Base-by-base conservation (phyloP, 2,113 vertebrate genomes). In the Geococcyx californianus region DNA sequence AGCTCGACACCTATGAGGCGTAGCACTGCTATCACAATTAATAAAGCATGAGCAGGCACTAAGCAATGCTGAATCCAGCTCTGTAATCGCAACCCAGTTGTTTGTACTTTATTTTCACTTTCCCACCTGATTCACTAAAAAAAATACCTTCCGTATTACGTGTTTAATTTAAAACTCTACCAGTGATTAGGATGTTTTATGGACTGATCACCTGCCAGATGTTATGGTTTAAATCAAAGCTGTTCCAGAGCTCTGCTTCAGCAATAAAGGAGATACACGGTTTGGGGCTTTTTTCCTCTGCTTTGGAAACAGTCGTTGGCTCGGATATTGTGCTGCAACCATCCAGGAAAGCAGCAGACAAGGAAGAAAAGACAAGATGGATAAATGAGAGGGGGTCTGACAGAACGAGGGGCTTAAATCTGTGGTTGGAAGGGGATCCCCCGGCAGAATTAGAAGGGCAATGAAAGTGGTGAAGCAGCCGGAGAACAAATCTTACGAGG, bases 131-230 rank as follows among this genome's bases (percentile, higher is more conserved):
- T 13, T 49, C 16, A 20, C 17, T 52, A 3, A 40, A 70, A 58
- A 36, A 55, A 33, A 52, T 23, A 24, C 26, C 13, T 49, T 40
- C 72, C 55, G n/a, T n/a, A 55, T 84, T 90, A 74, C 47, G 29
- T 23, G 36, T 93, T 94, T 86, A 84, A 94, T 93, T 94, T 89
- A 76, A 88, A 94, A 75, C 38, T 78, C 51, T 49, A 81, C 64
- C 62, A 78, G 63, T 54, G 51, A 80, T 90, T 82, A 85, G 49
- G 82, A 34, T 83, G 82, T 93, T 95, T 74, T 76, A 85, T 25
- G 74, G 86, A 91, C 91, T 92, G 92, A 95, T 79, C 23, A 34
- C 14, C 38, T 73, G 84, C 81, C 92, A 94, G 93, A 95, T 36
- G 54, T 52, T 86, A 68, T 42, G 52, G 20, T 84, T 96, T 90